Percentiles rank a stretch among this genome's conserved stretches.
Conservation (phyloP, 2,113 vertebrate species). For the Garra rufa region DNA sequence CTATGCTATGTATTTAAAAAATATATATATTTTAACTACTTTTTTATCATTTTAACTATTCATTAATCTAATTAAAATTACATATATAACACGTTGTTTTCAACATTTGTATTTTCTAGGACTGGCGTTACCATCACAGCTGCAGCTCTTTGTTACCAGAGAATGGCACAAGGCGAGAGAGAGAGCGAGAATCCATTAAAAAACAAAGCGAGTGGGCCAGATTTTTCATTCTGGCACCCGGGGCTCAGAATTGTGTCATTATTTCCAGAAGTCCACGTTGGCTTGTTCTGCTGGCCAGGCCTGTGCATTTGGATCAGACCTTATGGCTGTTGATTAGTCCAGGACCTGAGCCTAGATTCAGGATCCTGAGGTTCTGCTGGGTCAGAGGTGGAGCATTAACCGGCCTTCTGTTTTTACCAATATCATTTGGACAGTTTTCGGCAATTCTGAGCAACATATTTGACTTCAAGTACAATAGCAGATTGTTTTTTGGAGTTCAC, state of each 20-base stretch:
- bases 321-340: neutral
- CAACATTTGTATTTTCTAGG: neutral
- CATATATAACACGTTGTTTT: neutral
- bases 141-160: neutral
- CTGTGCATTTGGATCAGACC: constrained; percentile 14
- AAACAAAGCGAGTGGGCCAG: neutral
- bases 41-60: neutral
- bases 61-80: neutral
- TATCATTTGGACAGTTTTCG: neutral
- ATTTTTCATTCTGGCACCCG: constrained; percentile 55
- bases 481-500: constrained; percentile 6
- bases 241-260: constrained; percentile 59
- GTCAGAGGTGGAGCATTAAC: neutral
- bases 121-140: neutral
- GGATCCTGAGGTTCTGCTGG: neutral
- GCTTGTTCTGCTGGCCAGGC: constrained; percentile 44
- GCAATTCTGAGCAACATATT: neutral
- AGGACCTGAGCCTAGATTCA: neutral
- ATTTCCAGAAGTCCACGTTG: constrained; percentile 61
- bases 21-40: neutral
- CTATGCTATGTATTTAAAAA: too few species aligned
- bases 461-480: neutral
- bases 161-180: constrained; percentile 50
- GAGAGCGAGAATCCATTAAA: neutral
- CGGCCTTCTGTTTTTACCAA: neutral